Conservation (phyloP, 2,888 invertebrate species). For the Hyles lineata region DNA sequence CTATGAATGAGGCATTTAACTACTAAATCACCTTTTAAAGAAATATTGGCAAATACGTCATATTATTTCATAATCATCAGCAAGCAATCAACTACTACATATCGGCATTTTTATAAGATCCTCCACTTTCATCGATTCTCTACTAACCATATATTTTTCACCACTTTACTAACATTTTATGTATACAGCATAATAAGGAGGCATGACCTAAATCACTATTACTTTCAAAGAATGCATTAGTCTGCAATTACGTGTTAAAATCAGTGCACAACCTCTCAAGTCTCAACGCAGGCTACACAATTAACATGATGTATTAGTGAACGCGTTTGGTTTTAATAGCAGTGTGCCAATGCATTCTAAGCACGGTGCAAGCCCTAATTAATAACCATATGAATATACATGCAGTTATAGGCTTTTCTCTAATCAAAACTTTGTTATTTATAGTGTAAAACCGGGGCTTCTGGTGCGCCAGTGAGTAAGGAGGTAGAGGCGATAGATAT, state of each 20-base stretch:
- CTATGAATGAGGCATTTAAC: no score
- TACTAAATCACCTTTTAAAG: no score
- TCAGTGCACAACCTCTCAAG: background rate
- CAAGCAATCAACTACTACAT: no score
- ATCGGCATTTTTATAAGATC: no score
- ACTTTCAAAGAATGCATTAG: background rate
- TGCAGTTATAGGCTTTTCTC: constrained; percentile 67
- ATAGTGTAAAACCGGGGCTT: constrained; percentile 55
- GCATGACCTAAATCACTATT: no score
- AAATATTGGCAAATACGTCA: no score
- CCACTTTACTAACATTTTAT: no score
- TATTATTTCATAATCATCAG: no score
- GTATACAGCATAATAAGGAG: no score
- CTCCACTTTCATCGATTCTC: no score
- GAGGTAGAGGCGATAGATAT: background rate
- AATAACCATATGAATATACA: constrained; percentile 79
- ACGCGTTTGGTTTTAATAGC: background rate
- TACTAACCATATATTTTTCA: no score
- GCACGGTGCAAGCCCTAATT: constrained; percentile 54
- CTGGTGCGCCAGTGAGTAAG: background rate
- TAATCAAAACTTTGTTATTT: constrained; percentile 81
- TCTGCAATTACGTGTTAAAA: background rate
- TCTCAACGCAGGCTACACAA: background rate
- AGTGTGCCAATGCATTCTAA: constrained; percentile 29
- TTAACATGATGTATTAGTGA: constrained; percentile 27